Base-by-base conservation (phyloP, 2,113 vertebrate species). In the Semnornis frantzii region DNA sequence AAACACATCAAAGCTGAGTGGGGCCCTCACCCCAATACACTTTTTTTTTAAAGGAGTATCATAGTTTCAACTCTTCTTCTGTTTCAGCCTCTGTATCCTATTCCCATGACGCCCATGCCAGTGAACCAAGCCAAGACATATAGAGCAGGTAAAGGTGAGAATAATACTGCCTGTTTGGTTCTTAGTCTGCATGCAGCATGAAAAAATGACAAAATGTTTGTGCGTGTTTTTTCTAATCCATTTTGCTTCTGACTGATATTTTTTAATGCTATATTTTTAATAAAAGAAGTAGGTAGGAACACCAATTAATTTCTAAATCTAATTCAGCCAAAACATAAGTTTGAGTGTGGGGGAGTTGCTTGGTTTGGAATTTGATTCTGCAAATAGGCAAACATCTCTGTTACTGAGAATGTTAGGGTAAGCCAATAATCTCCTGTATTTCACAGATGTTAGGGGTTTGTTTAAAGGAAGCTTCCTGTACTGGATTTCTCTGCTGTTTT, bases 101-200 rank as follows among this genome's bases (percentile, higher is more conserved):
- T 99, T 96, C 99, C 98, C 90, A 98, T 99, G 98, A 98, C 99
- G 68, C 99, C 99, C 71, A 99, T 99, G 99, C 98, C 99, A 64
- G 98, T 99, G 97, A 99, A 98, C 98, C 99, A 99, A 98, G 98
- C 98, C 96, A 99, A 99, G 98, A 98, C 99, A 97, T 99, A 99
- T 98, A 99, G 99, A 99, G 98, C 98, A 99, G 99, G 99, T 99
- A 99, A 99, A 99, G 99, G 99, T 99, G 98, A 99, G 98, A 98
- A 97, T 98, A 98, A 98, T 97, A 97, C 96, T 98, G 94, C 94
- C 96, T 96, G 97, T 95, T 97, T 97, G 97, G 97, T 95, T 97
- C 85, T 87, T 95, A 68, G 94, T 96, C 76, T 96, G 97, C 97
- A 97, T 97, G 96, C 89, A 97, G 97, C 97, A 97, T 97, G 95